Base-by-base conservation (phyloP, 1,140 invertebrate species). In the Bombus huntii region DNA sequence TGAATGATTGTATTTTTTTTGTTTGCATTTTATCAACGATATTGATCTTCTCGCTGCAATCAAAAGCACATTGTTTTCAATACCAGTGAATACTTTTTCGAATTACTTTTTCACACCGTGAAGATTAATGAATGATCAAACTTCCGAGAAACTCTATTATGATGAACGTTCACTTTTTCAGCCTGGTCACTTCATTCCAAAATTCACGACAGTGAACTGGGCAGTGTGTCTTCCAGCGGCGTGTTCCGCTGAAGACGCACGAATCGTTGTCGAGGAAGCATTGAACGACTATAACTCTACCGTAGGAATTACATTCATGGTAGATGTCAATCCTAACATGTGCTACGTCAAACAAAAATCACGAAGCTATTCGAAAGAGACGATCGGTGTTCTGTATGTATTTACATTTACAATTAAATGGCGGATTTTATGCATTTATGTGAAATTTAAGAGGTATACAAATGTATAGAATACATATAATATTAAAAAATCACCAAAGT, bases 101-200 rank as follows among this genome's bases (percentile, higher is more conserved):
- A 22, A 53, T 53, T 53, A 22, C 6, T 15, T 72, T n/a, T 42
- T n/a, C 5, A 72, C 2, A 28, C 13, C 13, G 34, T 70, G 18
- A 22, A 70, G 34, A 68, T 65, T 6, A 65, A 31, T 15, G 6
- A 22, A 53, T 22, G 18, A 31, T 6, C 12, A 31, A 28, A 72
- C 18, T 39, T 71, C 15, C 39, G 6, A 70, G 75, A 81, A 72
- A 42, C 31, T 87, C 74, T 89, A 44, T 76, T 44, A 81, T 81
- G 37, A 80, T 0, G 25, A 3, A 28, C 15, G 18, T 39, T 76
- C 28, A 9, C 8, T 88, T 3, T 89, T 93, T 68, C 93, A 97
- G 97, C 96, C 96, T 87, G 96, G 96, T 93, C 96, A 97, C 94
- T 97, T 97, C 93, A 95, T 97, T 92, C 97, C 97, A 80, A 96